Evolutionary conservation across 2,113 vertebrate species (phyloP).

Genomic region (Ramphastos sulfuratus): DNA sequence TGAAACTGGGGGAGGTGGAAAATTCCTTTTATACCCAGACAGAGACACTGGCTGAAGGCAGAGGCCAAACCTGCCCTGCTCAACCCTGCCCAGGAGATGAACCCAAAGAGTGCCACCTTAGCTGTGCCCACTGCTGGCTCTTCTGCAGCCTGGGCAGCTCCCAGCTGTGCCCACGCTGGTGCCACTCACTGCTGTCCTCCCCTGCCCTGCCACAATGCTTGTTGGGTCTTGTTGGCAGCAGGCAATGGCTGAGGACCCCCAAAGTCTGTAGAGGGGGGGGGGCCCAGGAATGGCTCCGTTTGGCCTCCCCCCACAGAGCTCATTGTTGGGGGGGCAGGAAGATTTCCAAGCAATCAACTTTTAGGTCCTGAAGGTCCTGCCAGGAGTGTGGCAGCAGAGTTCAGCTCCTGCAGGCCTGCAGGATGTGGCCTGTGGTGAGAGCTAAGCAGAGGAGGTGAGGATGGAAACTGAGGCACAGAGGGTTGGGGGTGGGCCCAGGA

Average conservation of each 20-base stretch:
- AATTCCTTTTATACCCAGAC: too few species aligned
- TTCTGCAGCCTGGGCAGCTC: too few species aligned
- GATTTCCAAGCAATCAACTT: too few species aligned
- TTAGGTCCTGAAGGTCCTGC: not conserved
- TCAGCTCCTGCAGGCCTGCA: not conserved
- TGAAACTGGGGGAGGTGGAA: too few species aligned
- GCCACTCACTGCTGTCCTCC: rapidly evolving
- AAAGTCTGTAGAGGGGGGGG: not conserved
- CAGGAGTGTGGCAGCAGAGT: too few species aligned
- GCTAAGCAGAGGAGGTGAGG: not conserved
- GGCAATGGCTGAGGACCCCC: rapidly evolving
- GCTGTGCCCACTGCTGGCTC: too few species aligned
- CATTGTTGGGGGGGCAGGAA: too few species aligned
- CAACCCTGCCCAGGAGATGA: too few species aligned
- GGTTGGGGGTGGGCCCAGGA: too few species aligned
- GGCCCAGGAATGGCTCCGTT: not conserved
- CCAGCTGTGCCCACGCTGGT: too few species aligned
- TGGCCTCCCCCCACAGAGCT: not conserved
- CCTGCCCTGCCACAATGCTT: rapidly evolving
- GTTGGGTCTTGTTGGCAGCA: too few species aligned
- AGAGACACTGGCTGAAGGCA: rapidly evolving
- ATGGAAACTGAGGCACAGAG: not conserved
- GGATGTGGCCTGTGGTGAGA: not conserved
- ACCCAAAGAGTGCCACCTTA: too few species aligned
- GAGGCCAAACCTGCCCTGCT: rapidly evolving